Evolutionary conservation across 2,888 invertebrate genomes (phyloP), one percentile per base, ranked within the genome.

Genomic region (Xylota segnis): DNA sequence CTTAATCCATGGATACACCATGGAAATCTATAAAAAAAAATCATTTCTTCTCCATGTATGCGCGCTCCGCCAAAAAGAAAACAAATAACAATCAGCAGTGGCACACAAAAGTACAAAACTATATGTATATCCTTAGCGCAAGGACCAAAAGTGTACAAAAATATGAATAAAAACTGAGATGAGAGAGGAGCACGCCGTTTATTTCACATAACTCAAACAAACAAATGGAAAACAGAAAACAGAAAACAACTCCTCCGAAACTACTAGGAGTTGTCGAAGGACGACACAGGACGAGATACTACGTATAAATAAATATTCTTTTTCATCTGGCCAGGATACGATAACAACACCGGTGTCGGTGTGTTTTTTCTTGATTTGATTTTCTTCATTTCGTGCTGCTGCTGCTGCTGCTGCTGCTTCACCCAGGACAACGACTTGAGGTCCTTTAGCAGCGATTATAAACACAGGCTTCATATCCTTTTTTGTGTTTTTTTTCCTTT

Each of bases 401-500:
- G n/a, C n/a, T n/a, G n/a, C n/a, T n/a, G n/a, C n/a, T n/a, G n/a
- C n/a, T n/a, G n/a, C n/a, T n/a, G n/a, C 27, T n/a, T 40, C n/a
- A 16, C 10, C 61, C 45, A 59, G 34, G 18, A 59, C 58, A 40
- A 18, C 63, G 47, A 63, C 63, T 45, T 34, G 18, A 18, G 65
- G 34, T 65, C 47, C 65, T 65, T 65, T 65, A 65, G 65, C 23
- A 50, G 29, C 65, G 65, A 65, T 65, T 65, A 65, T 50, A 47
- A n/a, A 50, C 65, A 65, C 50, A 50, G 65, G 65, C 50, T 50
- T 34, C 2, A 34, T 65, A 16, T 50, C 34, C 14, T 34, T 50
- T 29, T 10, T 37, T 37, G 37, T 37, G 37, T 29, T 10, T 2
- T 1, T n/a, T n/a, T n/a, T n/a, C n/a, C n/a, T n/a, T n/a, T n/a